Percentiles rank a stretch among this genome's conserved stretches.
phyloP scores from a whole-genome alignment of 2,888 invertebrate species.

The Eumerus sabulonum region DNA sequence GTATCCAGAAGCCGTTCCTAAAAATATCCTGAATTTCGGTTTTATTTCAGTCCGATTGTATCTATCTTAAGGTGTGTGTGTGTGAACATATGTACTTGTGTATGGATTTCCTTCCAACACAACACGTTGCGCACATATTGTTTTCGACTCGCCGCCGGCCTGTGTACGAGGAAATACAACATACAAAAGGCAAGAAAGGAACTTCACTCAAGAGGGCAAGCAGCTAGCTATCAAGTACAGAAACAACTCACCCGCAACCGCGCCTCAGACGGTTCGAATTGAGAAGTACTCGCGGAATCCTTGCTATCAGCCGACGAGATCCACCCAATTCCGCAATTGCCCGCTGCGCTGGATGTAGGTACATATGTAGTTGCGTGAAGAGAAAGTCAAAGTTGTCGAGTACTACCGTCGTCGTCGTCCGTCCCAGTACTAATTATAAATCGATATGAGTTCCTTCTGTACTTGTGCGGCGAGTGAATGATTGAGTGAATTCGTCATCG shows the following conservation, averaged over 20 bases:
- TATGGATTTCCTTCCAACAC: conserved; percentile 12
- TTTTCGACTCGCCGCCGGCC: conserved; percentile 3
- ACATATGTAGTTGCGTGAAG: conserved; percentile 2
- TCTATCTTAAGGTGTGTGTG: neutral
- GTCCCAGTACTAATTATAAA: conserved; percentile 43
- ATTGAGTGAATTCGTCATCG: conserved; percentile 39
- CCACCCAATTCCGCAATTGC: conserved; percentile 68
- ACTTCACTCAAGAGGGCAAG: conserved; percentile 35
- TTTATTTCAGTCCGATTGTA: conserved; percentile 6
- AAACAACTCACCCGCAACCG: conserved; percentile 11
- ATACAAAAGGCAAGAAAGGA: neutral
- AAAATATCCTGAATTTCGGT: conserved; percentile 63
- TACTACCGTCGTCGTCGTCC: too few species aligned
- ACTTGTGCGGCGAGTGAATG: conserved; percentile 9
- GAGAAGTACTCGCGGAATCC: conserved; percentile 43
- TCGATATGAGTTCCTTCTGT: conserved; percentile 53
- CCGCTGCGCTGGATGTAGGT: conserved; percentile 8
- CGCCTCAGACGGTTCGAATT: too few species aligned
- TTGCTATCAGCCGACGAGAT: conserved; percentile 42
- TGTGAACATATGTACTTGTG: neutral
- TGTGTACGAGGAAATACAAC: too few species aligned
- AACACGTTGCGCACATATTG: conserved; percentile 52
- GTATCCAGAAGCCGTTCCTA: conserved; percentile 48
- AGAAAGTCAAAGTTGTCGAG: neutral
- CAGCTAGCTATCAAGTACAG: conserved; percentile 6